Evolutionary conservation across 2,113 vertebrate genomes (phyloP).

Genomic region (Dinomys branickii): DNA sequence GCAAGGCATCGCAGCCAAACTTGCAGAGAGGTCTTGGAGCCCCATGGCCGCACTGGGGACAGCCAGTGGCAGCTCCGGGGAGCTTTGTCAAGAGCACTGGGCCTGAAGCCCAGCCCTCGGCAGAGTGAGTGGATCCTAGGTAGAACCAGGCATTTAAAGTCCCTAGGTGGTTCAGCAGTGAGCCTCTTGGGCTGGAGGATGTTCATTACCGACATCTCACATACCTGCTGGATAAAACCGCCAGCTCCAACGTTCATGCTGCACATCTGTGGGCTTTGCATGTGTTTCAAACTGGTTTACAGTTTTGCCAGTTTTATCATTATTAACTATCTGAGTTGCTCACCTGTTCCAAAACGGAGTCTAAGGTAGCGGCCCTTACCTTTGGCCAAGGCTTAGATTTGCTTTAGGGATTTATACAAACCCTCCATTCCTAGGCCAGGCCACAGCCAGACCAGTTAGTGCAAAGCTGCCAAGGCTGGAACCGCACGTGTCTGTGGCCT

Average conservation of each 20-base stretch:
- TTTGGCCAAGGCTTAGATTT: background rate
- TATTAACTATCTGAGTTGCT: background rate
- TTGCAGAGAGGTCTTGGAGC: background rate
- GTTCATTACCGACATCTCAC: background rate
- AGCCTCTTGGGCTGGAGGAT: background rate
- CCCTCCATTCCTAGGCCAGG: background rate
- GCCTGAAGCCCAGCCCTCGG: background rate
- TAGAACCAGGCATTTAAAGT: background rate
- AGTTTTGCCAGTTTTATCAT: slow-evolving; percentile 13
- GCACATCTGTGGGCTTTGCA: slow-evolving; percentile 13
- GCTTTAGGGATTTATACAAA: background rate
- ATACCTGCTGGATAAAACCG: background rate
- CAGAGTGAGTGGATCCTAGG: background rate
- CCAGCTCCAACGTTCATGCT: background rate
- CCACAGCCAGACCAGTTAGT: background rate
- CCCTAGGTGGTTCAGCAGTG: background rate
- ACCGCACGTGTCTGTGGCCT: background rate
- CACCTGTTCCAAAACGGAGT: background rate
- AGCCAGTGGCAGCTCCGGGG: background rate
- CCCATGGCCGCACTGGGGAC: background rate
- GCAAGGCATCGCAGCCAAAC: background rate
- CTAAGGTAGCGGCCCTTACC: background rate
- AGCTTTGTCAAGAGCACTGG: background rate
- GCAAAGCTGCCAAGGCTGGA: background rate
- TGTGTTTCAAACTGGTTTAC: slow-evolving; percentile 46